Percentiles rank a stretch among this genome's conserved stretches.
phyloP scores from a whole-genome alignment of 2,113 vertebrate species.

The Notarius lentiginosus region DNA sequence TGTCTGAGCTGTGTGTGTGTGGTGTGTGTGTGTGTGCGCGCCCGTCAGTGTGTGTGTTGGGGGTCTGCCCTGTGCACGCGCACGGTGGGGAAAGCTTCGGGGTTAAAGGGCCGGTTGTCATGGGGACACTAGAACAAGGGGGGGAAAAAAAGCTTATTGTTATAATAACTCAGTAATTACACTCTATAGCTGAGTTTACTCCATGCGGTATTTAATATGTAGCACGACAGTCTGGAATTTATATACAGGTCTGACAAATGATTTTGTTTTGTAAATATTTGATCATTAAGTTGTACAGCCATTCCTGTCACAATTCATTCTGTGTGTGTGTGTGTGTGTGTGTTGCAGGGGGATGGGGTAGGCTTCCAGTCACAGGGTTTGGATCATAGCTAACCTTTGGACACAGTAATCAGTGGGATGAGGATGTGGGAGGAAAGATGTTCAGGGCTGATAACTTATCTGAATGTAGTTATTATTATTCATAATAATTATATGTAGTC shows the following conservation, averaged over 20 bases:
- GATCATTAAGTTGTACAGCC: background rate
- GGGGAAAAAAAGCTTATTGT: background rate
- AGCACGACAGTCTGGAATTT: too few species aligned
- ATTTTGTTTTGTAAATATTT: background rate
- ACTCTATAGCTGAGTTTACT: background rate
- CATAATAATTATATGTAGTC: background rate
- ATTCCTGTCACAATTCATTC: background rate
- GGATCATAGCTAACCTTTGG: background rate
- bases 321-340: background rate
- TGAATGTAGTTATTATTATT: background rate
- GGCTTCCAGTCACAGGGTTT: slow-evolving; percentile 1
- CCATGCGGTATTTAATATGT: background rate
- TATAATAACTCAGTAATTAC: background rate
- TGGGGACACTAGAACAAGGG: background rate
- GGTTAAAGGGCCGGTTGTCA: slow-evolving; percentile 14
- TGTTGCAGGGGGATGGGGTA: background rate
- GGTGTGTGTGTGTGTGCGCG: background rate
- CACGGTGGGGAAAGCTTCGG: background rate
- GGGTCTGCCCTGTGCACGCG: slow-evolving; percentile 9
- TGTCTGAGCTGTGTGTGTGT: background rate
- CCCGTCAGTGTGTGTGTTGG: background rate
- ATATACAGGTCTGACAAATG: background rate
- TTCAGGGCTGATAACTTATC: background rate
- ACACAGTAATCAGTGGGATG: background rate
- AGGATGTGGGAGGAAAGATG: background rate